Conservation (phyloP, 2,113 vertebrate genomes). For the Aspidoscelis tigris region DNA sequence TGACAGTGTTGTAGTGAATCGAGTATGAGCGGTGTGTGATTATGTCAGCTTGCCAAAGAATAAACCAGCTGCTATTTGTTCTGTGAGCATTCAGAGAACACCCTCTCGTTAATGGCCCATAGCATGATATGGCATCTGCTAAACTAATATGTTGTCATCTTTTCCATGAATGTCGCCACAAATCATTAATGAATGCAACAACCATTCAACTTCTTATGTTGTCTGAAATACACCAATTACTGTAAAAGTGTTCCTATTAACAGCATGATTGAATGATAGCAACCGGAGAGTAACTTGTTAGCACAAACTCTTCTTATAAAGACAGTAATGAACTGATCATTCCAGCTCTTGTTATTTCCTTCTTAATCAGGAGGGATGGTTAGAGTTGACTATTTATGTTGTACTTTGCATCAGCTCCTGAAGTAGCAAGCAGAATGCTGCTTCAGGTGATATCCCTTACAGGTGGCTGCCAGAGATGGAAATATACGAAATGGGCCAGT, state of each 20-base stretch:
- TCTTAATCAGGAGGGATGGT: constrained; percentile 50
- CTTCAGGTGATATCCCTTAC: not conserved
- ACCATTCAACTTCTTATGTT: constrained; percentile 49
- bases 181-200: constrained; percentile 66
- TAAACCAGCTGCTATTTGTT: constrained; percentile 76
- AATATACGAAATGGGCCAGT: not conserved
- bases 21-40: constrained; percentile 57
- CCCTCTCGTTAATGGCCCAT: constrained; percentile 70
- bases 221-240: constrained; percentile 66
- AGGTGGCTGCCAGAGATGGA: not conserved
- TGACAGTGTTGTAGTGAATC: constrained; percentile 62
- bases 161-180: constrained; percentile 69
- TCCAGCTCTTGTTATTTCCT: constrained; percentile 48
- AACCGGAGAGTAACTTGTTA: constrained; percentile 54
- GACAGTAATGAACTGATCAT: constrained; percentile 55
- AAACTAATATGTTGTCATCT: constrained; percentile 68
- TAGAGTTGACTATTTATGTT: constrained; percentile 20
- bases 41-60: constrained; percentile 62
- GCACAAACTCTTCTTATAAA: constrained; percentile 50
- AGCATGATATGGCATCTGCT: constrained; percentile 73
- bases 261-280: constrained; percentile 59
- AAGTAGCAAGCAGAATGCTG: constrained; percentile 5
- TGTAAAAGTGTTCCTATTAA: constrained; percentile 65
- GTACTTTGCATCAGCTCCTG: not conserved
- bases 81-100: constrained; percentile 66